Evolutionary conservation across 1,140 invertebrate genomes (phyloP).

Genomic region (Agraylea sexmaculata): DNA sequence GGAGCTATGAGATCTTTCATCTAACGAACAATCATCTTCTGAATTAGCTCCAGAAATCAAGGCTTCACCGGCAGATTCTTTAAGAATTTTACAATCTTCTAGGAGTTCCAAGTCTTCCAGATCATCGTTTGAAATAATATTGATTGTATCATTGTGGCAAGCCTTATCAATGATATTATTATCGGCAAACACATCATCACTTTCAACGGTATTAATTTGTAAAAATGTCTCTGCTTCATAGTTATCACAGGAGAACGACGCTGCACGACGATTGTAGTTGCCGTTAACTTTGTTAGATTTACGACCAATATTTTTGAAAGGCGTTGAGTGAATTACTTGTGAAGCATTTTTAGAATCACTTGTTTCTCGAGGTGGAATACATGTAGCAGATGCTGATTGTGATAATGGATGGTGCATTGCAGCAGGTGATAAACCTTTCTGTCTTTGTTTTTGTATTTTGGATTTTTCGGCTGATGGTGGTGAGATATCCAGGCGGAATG

Average conservation of each 20-base stretch:
- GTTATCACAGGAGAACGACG: too few relatives aligned
- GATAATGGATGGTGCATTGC: constrained; percentile 37
- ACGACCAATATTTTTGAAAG: too few relatives aligned
- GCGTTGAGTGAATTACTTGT: too few relatives aligned
- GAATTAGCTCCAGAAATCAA: constrained; percentile 44
- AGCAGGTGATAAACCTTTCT: constrained; percentile 27
- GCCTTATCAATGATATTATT: too few relatives aligned
- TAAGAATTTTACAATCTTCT: constrained; percentile 38
- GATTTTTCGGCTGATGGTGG: constrained; percentile 26
- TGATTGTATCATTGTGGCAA: too few relatives aligned
- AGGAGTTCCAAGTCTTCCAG: constrained; percentile 19
- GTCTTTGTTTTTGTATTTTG: constrained; percentile 12
- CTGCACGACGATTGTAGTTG: too few relatives aligned
- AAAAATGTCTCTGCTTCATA: too few relatives aligned
- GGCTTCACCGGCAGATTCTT: constrained; percentile 53
- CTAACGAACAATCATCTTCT: constrained; percentile 40
- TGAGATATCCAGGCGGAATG: constrained; percentile 36
- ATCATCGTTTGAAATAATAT: constrained; percentile 14
- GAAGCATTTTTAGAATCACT: too few relatives aligned
- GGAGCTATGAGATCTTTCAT: constrained; percentile 19
- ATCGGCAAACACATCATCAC: too few relatives aligned
- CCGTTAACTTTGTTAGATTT: too few relatives aligned
- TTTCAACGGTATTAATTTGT: too few relatives aligned
- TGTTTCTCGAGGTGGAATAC: too few relatives aligned
- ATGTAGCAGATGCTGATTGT: constrained; percentile 44